phyloP scores from a whole-genome alignment of 2,113 vertebrate genomes.

The Callipepla squamata region DNA sequence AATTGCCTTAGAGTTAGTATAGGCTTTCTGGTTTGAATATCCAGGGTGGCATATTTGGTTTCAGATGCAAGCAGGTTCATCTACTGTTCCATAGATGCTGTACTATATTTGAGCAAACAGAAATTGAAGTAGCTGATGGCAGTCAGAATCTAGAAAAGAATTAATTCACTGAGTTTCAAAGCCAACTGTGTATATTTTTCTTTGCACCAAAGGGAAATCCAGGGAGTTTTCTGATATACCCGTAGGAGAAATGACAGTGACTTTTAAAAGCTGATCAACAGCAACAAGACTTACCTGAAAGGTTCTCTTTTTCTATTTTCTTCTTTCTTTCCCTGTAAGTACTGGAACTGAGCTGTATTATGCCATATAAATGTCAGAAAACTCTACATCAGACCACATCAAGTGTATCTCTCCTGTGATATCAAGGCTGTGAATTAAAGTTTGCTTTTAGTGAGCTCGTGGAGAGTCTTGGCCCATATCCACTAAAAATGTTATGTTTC shows the following conservation, averaged over 20 bases:
- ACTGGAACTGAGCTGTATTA: background rate
- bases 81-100: background rate
- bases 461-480: conserved; percentile 8
- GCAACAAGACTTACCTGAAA: background rate
- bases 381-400: background rate
- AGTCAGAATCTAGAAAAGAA: background rate
- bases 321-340: background rate
- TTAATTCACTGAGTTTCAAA: background rate
- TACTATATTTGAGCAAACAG: background rate
- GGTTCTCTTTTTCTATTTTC: background rate
- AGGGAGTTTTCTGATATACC: background rate
- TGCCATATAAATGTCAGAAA: conserved; percentile 3
- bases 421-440: conserved; percentile 10
- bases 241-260: background rate
- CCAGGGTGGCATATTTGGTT: fast-evolving
- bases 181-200: background rate
- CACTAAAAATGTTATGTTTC: conserved; percentile 35
- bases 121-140: background rate
- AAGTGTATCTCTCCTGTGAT: background rate
- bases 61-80: background rate
- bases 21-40: background rate
- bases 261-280: background rate
- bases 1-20: background rate
- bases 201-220: background rate
- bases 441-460: background rate